These are phyloP conservation scores for human DNA, from an alignment of 2,113 vertebrate species.

Conservation along the genomic window GRCh38 chr12:19043001-19043500, in stretches of 20 bases:
- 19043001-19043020: too few relatives aligned
- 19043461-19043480: not conserved
- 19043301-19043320: not conserved
- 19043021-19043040: too few relatives aligned
- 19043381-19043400: not conserved
- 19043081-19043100: not conserved
- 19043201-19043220: not conserved
- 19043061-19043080: not conserved
- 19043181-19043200: not conserved
- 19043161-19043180: not conserved
- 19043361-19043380: not conserved
- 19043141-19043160: not conserved
- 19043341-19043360: not conserved
- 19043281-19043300: not conserved
- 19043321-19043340: not conserved
- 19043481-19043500: too few relatives aligned
- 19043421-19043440: not conserved
- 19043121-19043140: not conserved
- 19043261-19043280: not conserved
- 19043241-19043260: not conserved
- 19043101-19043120: not conserved
- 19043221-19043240: not conserved
- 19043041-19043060: not conserved
- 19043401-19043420: not conserved
- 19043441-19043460: not conserved